These are phyloP conservation scores for Drosophila merina DNA, from an alignment of 2,888 invertebrate species.

Conservation along the genomic window DNA sequence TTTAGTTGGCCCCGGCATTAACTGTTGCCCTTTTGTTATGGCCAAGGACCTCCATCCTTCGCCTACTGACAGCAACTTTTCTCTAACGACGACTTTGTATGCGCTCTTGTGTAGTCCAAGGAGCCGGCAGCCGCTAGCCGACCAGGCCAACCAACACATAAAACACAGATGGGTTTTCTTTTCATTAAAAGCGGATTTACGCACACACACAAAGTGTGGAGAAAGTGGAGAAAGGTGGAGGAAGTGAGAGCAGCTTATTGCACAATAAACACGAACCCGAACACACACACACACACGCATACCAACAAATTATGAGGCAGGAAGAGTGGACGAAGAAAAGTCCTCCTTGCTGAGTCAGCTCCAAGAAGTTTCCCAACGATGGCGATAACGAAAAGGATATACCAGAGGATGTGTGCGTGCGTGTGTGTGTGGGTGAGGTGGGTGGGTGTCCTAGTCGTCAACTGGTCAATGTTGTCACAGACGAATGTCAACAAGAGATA, in stretches of 20 bases:
- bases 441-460: constrained; percentile 38
- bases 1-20: constrained; percentile 73
- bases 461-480: constrained; percentile 80
- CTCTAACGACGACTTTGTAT: constrained; percentile 39
- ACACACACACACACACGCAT: constrained; percentile 19
- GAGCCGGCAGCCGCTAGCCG: constrained; percentile 10
- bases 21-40: constrained; percentile 76
- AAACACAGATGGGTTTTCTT: constrained; percentile 77
- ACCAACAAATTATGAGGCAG: constrained; percentile 49
- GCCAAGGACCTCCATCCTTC: constrained; percentile 32
- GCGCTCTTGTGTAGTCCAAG: constrained; percentile 26
- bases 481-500: constrained; percentile 80
- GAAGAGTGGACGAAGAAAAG: constrained; percentile 23
- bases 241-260: constrained; percentile 67
- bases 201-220: constrained; percentile 47
- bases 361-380: constrained; percentile 53
- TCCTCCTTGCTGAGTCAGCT: constrained; percentile 67
- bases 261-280: constrained; percentile 69
- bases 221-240: constrained; percentile 9
- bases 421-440: constrained; percentile 11
- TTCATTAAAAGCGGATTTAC: constrained; percentile 80
- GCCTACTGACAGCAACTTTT: constrained; percentile 28
- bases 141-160: constrained; percentile 45
- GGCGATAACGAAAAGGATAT: constrained; percentile 63
- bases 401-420: constrained; percentile 5